phyloP scores from a whole-genome alignment of 2,113 vertebrate genomes.

The Microcebus murinus region DNA sequence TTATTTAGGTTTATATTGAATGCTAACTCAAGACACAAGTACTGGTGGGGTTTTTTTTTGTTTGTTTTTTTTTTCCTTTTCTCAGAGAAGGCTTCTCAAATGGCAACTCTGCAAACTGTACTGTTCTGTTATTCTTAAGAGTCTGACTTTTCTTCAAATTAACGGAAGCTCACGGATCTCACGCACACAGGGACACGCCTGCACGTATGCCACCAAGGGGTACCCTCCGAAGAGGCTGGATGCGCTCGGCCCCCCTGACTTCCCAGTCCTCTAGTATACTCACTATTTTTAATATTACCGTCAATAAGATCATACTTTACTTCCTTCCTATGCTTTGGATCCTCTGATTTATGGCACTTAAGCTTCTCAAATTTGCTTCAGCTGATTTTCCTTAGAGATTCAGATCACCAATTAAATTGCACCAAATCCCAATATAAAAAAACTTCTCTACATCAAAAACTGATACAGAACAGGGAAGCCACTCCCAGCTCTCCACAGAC shows the following conservation, averaged over 20 bases:
- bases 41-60: not conserved
- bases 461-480: not conserved
- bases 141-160: slow-evolving; percentile 4
- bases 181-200: rapidly evolving
- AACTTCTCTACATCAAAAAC: slow-evolving; percentile 38
- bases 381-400: slow-evolving; percentile 71
- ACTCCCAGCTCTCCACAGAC: not conserved
- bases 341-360: slow-evolving; percentile 66
- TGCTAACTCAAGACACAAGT: slow-evolving; percentile 11
- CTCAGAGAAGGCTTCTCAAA: slow-evolving; percentile 21
- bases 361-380: slow-evolving; percentile 73
- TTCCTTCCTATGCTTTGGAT: slow-evolving; percentile 75
- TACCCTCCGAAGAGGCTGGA: not conserved
- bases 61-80: not conserved
- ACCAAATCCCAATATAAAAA: slow-evolving; percentile 62
- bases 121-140: not conserved
- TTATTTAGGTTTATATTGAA: slow-evolving; percentile 40
- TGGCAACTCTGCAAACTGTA: not conserved
- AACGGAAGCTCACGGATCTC: not conserved
- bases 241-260: not conserved
- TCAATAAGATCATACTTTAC: slow-evolving; percentile 69
- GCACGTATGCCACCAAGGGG: no score
- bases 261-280: slow-evolving; percentile 73
- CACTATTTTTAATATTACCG: slow-evolving; percentile 75
- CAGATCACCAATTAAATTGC: slow-evolving; percentile 64